Conservation (phyloP, 2,888 invertebrate species). For the Ernsta delagoae region DNA sequence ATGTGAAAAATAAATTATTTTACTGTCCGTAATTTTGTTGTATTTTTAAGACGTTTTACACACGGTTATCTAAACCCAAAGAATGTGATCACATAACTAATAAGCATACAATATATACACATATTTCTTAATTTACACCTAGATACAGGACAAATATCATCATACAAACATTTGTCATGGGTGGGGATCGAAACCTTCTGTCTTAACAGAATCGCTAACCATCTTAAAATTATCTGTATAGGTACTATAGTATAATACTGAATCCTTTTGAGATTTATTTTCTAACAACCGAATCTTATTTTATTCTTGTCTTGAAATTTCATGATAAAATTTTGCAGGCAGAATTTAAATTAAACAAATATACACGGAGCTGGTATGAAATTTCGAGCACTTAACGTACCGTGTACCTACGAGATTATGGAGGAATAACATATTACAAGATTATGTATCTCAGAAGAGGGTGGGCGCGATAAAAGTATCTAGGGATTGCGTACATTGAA, state of each 20-base stretch:
- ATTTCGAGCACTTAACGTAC: constrained; percentile 16
- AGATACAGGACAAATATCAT: neutral
- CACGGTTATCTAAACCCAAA: no score
- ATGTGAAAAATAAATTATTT: no score
- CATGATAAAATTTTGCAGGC: neutral
- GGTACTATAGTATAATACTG: neutral
- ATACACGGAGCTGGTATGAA: constrained; percentile 18
- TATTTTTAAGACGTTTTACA: no score
- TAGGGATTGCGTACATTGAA: constrained; percentile 7
- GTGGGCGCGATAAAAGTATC: neutral
- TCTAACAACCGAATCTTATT: neutral
- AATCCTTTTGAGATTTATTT: neutral
- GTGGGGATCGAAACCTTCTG: no score
- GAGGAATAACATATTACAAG: constrained; percentile 22
- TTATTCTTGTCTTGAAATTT: neutral
- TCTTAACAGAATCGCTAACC: no score
- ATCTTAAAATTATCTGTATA: neutral
- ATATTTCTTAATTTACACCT: no score
- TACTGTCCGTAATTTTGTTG: no score
- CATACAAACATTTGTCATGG: no score
- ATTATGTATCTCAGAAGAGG: constrained; percentile 14
- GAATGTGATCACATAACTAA: no score
- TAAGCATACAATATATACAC: no score
- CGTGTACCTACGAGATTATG: neutral
- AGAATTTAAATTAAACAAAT: constrained; percentile 19